Percentiles rank a stretch among this genome's conserved stretches.
These are phyloP conservation scores for Ennomos fuscantarius DNA, from an alignment of 2,888 invertebrate genomes.

Conservation along the genomic window DNA sequence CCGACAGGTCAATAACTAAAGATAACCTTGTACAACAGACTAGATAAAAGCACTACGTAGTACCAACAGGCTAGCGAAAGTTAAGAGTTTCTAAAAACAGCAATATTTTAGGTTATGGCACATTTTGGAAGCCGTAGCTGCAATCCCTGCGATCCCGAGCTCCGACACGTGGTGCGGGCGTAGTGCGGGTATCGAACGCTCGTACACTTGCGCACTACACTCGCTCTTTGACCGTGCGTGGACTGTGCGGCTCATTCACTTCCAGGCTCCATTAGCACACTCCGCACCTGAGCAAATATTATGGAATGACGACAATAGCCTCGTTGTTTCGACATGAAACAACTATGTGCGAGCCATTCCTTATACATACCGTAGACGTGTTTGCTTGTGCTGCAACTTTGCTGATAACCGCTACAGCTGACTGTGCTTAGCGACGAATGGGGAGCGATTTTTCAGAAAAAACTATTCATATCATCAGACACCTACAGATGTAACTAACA, in stretches of 20 bases:
- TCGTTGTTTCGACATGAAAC: slow-evolving; percentile 65
- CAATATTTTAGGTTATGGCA: neutral
- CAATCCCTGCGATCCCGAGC: slow-evolving; percentile 43
- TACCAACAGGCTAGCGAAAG: too few relatives aligned
- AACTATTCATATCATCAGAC: too few relatives aligned
- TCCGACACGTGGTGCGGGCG: slow-evolving; percentile 66
- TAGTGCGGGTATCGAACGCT: slow-evolving; percentile 80
- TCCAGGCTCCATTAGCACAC: slow-evolving; percentile 57
- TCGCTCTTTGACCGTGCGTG: slow-evolving; percentile 43
- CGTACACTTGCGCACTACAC: slow-evolving; percentile 76
- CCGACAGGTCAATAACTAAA: too few relatives aligned
- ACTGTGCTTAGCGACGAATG: neutral
- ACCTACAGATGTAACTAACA: too few relatives aligned
- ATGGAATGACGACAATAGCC: slow-evolving; percentile 66
- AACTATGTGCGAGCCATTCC: slow-evolving; percentile 48
- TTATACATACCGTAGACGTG: neutral
- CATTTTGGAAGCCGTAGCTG: neutral
- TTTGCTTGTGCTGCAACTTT: slow-evolving; percentile 4
- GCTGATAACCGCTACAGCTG: neutral
- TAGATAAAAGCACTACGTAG: too few relatives aligned
- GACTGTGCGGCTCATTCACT: slow-evolving; percentile 72
- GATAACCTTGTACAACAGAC: too few relatives aligned
- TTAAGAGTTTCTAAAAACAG: too few relatives aligned
- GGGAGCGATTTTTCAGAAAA: too few relatives aligned
- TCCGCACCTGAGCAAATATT: slow-evolving; percentile 82